phyloP scores from a whole-genome alignment of 2,113 vertebrate species.

The Entelurus aequoreus region DNA sequence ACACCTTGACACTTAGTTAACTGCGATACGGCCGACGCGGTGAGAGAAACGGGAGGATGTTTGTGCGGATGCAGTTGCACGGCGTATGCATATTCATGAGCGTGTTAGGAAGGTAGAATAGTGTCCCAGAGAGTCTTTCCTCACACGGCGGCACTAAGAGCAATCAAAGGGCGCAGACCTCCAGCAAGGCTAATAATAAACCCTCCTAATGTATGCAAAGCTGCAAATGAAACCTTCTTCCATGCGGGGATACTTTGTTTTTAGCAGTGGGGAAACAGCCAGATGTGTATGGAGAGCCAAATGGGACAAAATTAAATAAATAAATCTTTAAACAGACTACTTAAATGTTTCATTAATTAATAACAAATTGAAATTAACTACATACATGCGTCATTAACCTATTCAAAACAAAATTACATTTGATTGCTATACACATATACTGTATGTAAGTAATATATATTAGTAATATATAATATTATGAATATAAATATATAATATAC shows the following conservation, averaged over 20 bases:
- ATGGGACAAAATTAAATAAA: too few species aligned
- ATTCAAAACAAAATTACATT: too few species aligned
- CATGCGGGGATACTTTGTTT: background rate
- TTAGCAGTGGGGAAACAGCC: too few species aligned
- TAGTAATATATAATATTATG: too few species aligned
- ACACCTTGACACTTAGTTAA: background rate
- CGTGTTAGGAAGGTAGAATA: conserved; percentile 29
- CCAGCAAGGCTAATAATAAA: conserved; percentile 3
- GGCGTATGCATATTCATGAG: conserved; percentile 53
- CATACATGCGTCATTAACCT: background rate
- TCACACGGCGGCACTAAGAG: background rate
- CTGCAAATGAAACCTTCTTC: background rate
- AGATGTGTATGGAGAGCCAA: background rate
- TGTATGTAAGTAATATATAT: too few species aligned
- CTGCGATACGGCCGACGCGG: conserved; percentile 27
- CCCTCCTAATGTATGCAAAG: conserved; percentile 8
- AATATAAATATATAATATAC: too few species aligned
- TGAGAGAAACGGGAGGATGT: conserved; percentile 32
- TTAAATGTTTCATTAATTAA: background rate
- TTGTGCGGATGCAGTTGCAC: conserved; percentile 31
- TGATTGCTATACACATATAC: too few species aligned
- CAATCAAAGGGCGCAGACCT: background rate
- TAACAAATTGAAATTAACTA: background rate
- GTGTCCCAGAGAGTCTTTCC: background rate
- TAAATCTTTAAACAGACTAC: background rate